Percentiles rank a stretch among this genome's conserved stretches.
Conservation (phyloP, 2,113 vertebrate species). For the Anas platyrhynchos region DNA sequence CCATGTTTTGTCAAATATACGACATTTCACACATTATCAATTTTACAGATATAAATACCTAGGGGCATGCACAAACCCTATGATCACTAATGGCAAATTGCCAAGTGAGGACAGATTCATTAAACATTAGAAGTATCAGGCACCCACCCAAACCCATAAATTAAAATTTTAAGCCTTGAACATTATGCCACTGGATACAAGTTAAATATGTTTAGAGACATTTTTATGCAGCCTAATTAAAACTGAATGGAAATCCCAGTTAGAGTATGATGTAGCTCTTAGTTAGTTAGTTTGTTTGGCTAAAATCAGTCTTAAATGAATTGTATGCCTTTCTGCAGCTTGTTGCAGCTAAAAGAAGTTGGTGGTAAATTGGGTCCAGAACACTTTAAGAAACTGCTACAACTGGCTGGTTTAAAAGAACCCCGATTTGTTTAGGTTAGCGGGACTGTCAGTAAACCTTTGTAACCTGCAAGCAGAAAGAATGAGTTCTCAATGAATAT, state of each 20-base stretch:
- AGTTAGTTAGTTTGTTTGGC: conserved; percentile 1
- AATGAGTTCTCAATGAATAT: conserved; percentile 9
- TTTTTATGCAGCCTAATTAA: conserved; percentile 61
- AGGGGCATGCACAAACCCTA: conserved; percentile 34
- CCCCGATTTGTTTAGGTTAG: neutral
- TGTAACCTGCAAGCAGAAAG: conserved; percentile 8
- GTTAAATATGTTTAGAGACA: conserved; percentile 43
- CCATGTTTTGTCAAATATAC: conserved; percentile 61
- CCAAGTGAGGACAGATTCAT: conserved; percentile 61
- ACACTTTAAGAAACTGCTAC: neutral
- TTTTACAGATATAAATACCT: conserved; percentile 66
- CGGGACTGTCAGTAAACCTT: neutral
- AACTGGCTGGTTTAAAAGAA: neutral
- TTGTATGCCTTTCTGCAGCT: conserved; percentile 46
- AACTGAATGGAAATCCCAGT: conserved; percentile 45
- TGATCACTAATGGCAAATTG: conserved; percentile 48
- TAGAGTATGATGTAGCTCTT: conserved; percentile 46
- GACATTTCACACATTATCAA: conserved; percentile 63
- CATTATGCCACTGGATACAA: neutral
- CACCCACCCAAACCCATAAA: conserved; percentile 52
- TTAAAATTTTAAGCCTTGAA: conserved; percentile 48
- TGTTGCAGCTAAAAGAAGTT: conserved; percentile 23
- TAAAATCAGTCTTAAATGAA: conserved; percentile 29
- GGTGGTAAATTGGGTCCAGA: conserved; percentile 5
- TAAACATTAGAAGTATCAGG: conserved; percentile 54